Conservation (phyloP, 2,797 vertebrate species). For the Lithobates sylvaticus region DNA sequence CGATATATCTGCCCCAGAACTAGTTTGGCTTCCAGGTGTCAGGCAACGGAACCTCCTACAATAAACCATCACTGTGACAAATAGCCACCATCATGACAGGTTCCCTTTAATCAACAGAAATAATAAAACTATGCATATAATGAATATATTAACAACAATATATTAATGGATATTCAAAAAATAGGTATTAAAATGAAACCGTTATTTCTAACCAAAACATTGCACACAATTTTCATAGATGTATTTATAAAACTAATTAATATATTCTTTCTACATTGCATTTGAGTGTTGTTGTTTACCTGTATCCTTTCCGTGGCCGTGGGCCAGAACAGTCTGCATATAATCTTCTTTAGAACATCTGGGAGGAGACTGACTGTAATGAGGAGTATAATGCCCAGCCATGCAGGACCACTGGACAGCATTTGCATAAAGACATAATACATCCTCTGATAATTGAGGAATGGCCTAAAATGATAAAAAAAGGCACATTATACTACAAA, state of each 20-base stretch:
- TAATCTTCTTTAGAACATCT: constrained; percentile 92
- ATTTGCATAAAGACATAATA: constrained; percentile 98
- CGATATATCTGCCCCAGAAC: no score
- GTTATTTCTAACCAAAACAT: not conserved
- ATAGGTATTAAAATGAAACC: not conserved
- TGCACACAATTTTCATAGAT: not conserved
- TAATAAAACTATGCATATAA: not conserved
- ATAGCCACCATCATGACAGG: not conserved
- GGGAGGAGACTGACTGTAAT: constrained; percentile 91
- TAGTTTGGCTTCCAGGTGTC: no score
- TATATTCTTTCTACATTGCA: not conserved
- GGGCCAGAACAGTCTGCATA: constrained; percentile 91
- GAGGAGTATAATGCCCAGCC: constrained; percentile 92
- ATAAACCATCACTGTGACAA: not conserved
- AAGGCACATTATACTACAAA: not conserved
- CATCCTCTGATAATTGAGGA: constrained; percentile 98
- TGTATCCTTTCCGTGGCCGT: constrained; percentile 92
- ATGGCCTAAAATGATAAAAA: constrained; percentile 82
- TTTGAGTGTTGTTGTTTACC: constrained; percentile 75
- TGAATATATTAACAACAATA: not conserved
- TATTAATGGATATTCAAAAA: not conserved
- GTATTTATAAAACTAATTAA: not conserved
- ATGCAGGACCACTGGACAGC: constrained; percentile 93
- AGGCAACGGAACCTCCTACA: no score
- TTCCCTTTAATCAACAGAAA: not conserved